phyloP scores from a whole-genome alignment of 1,140 invertebrate genomes.

The Lepidurus couesii region DNA sequence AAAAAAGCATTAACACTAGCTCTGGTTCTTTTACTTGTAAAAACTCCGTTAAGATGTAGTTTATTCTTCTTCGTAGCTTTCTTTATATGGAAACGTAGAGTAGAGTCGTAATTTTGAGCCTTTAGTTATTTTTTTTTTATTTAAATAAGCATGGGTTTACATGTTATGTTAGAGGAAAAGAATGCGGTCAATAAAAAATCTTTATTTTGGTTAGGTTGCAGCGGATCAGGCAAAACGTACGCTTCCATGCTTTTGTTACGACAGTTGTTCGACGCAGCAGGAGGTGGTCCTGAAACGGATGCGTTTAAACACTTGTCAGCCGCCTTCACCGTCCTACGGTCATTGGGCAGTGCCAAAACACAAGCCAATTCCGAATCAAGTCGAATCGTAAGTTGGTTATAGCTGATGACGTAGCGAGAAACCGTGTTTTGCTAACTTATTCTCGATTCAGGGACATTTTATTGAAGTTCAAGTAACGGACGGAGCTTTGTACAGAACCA shows the following conservation, averaged over 20 bases:
- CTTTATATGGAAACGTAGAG: no score
- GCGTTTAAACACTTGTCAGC: constrained; percentile 93
- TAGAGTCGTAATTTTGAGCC: no score
- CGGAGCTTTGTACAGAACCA: constrained; percentile 86
- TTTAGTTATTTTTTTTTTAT: no score
- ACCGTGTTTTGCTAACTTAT: constrained; percentile 31
- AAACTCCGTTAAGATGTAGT: no score
- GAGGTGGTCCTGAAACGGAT: constrained; percentile 87
- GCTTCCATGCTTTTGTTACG: constrained; percentile 83
- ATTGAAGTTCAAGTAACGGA: constrained; percentile 96
- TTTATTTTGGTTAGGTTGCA: constrained; percentile 58
- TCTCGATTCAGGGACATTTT: constrained; percentile 72
- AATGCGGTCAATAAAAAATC: background rate
- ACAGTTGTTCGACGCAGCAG: constrained; percentile 86
- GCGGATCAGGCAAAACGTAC: constrained; percentile 91
- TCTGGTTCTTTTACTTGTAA: no score
- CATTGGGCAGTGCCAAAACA: constrained; percentile 84
- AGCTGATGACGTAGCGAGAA: background rate
- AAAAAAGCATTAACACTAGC: no score
- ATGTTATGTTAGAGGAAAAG: background rate
- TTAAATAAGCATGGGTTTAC: no score
- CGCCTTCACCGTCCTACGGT: constrained; percentile 85
- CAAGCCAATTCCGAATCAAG: constrained; percentile 85
- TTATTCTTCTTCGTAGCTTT: no score
- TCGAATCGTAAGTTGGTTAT: constrained; percentile 66